Base-by-base conservation (phyloP, 2,113 vertebrate genomes). In the Chrysochloris asiatica region DNA sequence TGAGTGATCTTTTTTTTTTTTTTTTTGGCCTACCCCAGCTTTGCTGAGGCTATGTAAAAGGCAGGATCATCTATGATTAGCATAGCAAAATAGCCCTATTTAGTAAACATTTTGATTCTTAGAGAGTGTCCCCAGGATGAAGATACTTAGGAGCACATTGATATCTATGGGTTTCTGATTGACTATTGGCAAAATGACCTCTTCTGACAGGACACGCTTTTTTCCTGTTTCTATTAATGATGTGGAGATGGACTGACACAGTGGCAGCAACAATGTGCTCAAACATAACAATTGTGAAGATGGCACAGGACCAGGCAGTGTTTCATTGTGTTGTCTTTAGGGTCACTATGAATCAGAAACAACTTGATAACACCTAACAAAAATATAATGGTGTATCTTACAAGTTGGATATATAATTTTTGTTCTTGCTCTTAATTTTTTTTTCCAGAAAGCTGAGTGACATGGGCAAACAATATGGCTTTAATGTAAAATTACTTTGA, bases 191-290 rank as follows among this genome's bases (percentile, higher is more conserved):
- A 84, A 90, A 84, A 59, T 63, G n/a, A n/a, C 7, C 43, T 90
- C 63, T 82, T 87, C 65, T 59, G 65, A 52, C 13, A 73, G 81
- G 22, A 45, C 7, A 8, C 77, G 21, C 22, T 33, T 61, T 76
- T 78, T 92, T 61, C 14, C 38, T 24, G 65, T 72, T 95, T 84
- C 61, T 92, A n/a, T n/a, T n/a, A n/a, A n/a, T n/a, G n/a, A n/a
- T n/a, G n/a, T n/a, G n/a, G n/a, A n/a, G n/a, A n/a, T n/a, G n/a
- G n/a, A n/a, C n/a, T n/a, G n/a, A n/a, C n/a, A n/a, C n/a, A n/a
- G n/a, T n/a, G n/a, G n/a, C n/a, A n/a, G n/a, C n/a, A n/a, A n/a
- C n/a, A n/a, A n/a, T n/a, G n/a, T n/a, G n/a, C n/a, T n/a, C n/a
- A n/a, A n/a, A n/a, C n/a, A n/a, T n/a, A n/a, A n/a, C n/a, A n/a